A percentile compares a stretch with the other conserved stretches of the same genome.
Evolutionary conservation across 2,797 vertebrate genomes (phyloP).

Genomic region (Darevskia mixta): DNA sequence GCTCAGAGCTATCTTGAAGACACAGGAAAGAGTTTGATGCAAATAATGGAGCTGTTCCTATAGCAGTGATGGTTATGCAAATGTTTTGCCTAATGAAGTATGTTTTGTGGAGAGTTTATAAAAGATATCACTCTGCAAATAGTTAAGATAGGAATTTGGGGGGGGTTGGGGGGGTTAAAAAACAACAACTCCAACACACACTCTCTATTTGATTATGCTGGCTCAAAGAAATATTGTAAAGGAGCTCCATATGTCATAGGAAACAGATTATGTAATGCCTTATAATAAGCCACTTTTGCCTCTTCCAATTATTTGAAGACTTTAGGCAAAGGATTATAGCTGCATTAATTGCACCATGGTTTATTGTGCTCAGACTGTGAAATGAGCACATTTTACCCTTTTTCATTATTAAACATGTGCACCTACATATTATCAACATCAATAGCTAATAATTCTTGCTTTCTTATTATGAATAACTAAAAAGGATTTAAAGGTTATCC

Average conservation of each 20-base stretch:
- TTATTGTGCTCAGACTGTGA: background rate
- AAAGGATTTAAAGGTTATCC: conserved; percentile 43
- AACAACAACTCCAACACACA: background rate
- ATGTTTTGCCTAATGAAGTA: background rate
- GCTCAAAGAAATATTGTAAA: background rate
- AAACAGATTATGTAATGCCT: conserved; percentile 20
- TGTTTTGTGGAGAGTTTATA: background rate
- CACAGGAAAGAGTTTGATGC: background rate
- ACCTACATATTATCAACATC: conserved; percentile 18
- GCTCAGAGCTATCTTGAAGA: background rate
- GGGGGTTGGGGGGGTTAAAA: background rate
- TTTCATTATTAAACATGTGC: conserved; percentile 17
- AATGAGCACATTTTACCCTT: conserved; percentile 26
- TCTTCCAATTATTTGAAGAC: conserved; percentile 37
- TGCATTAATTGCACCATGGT: conserved; percentile 6
- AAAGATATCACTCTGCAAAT: background rate
- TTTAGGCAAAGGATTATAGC: conserved; percentile 31
- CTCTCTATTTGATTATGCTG: conserved; percentile 2
- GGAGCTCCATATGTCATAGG: background rate
- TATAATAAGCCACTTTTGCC: background rate
- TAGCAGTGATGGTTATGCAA: background rate
- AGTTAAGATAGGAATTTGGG: background rate
- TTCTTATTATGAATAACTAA: conserved; percentile 40
- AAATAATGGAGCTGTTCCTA: background rate
- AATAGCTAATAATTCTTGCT: conserved; percentile 36